These are phyloP conservation scores for Leptinotarsa rubiginosa DNA, from an alignment of 2,888 invertebrate genomes.

Conservation along the genomic window DNA sequence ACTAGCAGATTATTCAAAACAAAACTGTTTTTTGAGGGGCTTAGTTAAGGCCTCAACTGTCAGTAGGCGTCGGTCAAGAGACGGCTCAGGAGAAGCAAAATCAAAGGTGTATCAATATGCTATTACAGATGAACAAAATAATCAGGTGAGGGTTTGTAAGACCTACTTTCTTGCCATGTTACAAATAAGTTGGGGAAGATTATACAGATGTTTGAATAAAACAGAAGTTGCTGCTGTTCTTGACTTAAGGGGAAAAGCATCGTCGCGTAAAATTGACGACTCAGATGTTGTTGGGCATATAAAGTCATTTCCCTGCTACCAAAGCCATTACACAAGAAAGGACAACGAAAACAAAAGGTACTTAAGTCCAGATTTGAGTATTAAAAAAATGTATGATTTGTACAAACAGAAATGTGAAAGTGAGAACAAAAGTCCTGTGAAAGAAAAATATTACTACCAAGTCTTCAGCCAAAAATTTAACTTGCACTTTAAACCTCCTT, in stretches of 20 bases:
- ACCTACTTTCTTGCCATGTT: slow-evolving; percentile 36
- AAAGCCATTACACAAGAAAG: slow-evolving; percentile 51
- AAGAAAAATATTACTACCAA: slow-evolving; percentile 15
- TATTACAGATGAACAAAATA: slow-evolving; percentile 35
- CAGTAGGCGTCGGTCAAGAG: slow-evolving; percentile 48
- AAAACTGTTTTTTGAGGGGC: slow-evolving; percentile 48
- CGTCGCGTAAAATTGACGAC: slow-evolving; percentile 44
- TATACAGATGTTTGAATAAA: slow-evolving; percentile 9
- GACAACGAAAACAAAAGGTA: slow-evolving; percentile 49
- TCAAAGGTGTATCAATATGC: slow-evolving; percentile 33
- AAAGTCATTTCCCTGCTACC: slow-evolving; percentile 50
- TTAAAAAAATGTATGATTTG: slow-evolving; percentile 26
- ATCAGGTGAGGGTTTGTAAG: slow-evolving; percentile 33
- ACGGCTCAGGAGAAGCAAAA: slow-evolving; percentile 39
- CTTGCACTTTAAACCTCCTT: slow-evolving; percentile 24
- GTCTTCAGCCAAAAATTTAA: slow-evolving; percentile 24
- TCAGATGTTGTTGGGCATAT: slow-evolving; percentile 46
- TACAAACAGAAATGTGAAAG: neutral
- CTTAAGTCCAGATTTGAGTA: slow-evolving; percentile 42
- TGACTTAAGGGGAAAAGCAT: slow-evolving; percentile 7
- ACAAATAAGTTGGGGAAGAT: slow-evolving; percentile 21
- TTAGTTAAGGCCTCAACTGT: slow-evolving; percentile 42
- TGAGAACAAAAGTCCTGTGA: neutral
- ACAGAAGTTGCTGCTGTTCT: neutral
- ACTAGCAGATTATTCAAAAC: slow-evolving; percentile 44